Base-by-base conservation (phyloP, 2,888 invertebrate species). In the Nasonia oneida region DNA sequence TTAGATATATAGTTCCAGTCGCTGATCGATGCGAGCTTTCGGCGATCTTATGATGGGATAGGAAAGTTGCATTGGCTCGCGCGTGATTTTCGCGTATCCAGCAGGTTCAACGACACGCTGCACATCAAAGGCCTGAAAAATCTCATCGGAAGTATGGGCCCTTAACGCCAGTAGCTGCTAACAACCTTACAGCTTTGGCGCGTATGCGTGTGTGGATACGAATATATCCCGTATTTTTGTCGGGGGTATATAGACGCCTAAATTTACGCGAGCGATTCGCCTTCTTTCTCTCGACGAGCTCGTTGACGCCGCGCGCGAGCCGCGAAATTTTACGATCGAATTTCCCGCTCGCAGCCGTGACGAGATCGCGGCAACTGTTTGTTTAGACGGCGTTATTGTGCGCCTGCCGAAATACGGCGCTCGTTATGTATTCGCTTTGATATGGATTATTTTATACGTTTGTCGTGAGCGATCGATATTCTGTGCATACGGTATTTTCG, bases 241-340 rank as follows among this genome's bases (percentile, higher is more conserved):
- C 82, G 74, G 64, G 81, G 29, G 75, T 39, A 76, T 80, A 81
- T 67, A 80, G 39, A 39, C 4, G 37, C 74, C 74, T 74, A 74
- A 74, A 81, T 74, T 81, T 83, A 70, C 61, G 61, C 37, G 81
- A 29, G 82, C 57, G 57, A 39, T 64, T 33, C 50, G 61, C 33
- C 42, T 81, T 76, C 71, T 76, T 75, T 77, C 71, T 57, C 29
- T 77, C 71, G 42, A 14, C 85, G 74, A 71, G 78, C 42, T 57
- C 86, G 83, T 75, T 70, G 70, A 61, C 71, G 18, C 18, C n/a
- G 15, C 2, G 15, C 2, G 5, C 18, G 18, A 57, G 57, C 57
- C n/a, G 61, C 50, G 76, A 37, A 61, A 79, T 77, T 83, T 83
- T 83, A 83, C 83, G 80, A 80, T 80, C 80, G 71, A 85, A 81